These are phyloP conservation scores for Sebastes baramenuke DNA, from an alignment of 2,797 vertebrate genomes.

Conservation along the genomic window DNA sequence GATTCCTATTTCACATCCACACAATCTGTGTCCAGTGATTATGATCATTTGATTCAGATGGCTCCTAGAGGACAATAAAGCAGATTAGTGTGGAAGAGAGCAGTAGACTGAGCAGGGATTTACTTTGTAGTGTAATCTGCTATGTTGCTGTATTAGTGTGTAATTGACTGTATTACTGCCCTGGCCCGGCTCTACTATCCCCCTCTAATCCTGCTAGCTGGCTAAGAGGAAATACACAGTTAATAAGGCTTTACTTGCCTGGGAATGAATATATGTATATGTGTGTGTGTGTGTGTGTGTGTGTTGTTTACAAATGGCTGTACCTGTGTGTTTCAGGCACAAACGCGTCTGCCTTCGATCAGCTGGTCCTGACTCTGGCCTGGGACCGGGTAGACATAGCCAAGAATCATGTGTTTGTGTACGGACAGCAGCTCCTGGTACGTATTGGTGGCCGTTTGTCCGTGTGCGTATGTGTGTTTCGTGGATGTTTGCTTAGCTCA, in stretches of 20 bases:
- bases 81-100: constrained; percentile 41
- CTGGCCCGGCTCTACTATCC: constrained; percentile 24
- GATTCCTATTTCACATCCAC: neutral
- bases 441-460: constrained; percentile 57
- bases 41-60: constrained; percentile 27
- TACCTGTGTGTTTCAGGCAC: constrained; percentile 85
- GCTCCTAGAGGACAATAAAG: constrained; percentile 27
- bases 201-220: constrained; percentile 48
- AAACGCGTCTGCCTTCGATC: constrained; percentile 95
- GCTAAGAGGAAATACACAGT: constrained; percentile 36
- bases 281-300: neutral
- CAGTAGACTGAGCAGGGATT: constrained; percentile 42
- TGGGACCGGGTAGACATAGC: constrained; percentile 99
- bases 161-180: constrained; percentile 60
- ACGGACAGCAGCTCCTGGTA: constrained; percentile 98
- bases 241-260: constrained; percentile 38
- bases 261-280: neutral
- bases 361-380: constrained; percentile 96
- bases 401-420: constrained; percentile 99
- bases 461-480: neutral
- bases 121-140: constrained; percentile 52
- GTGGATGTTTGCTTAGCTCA: constrained; percentile 50
- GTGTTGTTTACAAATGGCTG: constrained; percentile 1
- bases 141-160: constrained; percentile 50
- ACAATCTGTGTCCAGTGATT: neutral